Conservation (phyloP, 1,140 invertebrate genomes). For the Temnothorax nylanderi region DNA sequence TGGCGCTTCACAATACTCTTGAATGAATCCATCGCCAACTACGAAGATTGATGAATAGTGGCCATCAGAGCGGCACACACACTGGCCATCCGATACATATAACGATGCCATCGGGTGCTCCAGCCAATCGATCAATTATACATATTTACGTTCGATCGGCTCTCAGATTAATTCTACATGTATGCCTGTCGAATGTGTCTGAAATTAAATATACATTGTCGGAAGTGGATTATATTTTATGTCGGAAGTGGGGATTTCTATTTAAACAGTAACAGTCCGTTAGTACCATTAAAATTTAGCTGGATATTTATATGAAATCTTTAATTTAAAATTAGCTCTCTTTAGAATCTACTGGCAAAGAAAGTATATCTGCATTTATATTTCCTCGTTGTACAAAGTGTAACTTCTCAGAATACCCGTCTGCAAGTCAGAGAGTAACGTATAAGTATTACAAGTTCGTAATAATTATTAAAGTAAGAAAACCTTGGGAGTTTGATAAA, state of each 20-base stretch:
- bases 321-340: not conserved
- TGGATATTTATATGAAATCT: not conserved
- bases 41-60: slow-evolving; percentile 39
- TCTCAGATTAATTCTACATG: not conserved
- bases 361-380: not conserved
- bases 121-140: slow-evolving; percentile 22
- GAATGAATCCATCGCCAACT: slow-evolving; percentile 35
- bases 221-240: not conserved
- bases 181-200: not conserved
- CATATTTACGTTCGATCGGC: not conserved
- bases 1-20: slow-evolving; percentile 17
- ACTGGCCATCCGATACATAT: not conserved
- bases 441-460: not conserved
- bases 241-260: not conserved
- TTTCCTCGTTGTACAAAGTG: not conserved
- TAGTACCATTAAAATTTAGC: not conserved
- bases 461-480: slow-evolving; percentile 16
- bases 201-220: not conserved
- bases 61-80: not conserved
- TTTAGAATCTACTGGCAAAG: not conserved
- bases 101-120: not conserved
- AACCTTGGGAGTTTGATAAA: not conserved
- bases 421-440: not conserved
- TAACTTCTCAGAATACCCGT: not conserved
- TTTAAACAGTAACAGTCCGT: not conserved